A percentile compares a stretch with the other conserved stretches of the same genome.
These are phyloP conservation scores for Recurvirostra avosetta DNA, from an alignment of 2,113 vertebrate genomes.

Conservation along the genomic window DNA sequence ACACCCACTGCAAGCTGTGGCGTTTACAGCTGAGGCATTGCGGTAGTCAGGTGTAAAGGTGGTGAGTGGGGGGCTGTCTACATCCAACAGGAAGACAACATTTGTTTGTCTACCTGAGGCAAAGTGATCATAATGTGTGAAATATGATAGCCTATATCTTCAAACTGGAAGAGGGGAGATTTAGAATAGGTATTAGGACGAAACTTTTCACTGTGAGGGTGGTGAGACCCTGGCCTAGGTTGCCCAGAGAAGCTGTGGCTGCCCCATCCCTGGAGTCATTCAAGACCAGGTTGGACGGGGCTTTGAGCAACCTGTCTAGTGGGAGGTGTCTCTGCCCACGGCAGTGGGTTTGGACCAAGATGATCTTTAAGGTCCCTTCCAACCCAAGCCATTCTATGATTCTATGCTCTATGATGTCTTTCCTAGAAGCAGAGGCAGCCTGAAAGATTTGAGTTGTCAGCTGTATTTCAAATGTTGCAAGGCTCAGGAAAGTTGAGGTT, in stretches of 20 bases:
- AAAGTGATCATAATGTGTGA: background rate
- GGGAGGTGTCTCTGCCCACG: too few relatives aligned
- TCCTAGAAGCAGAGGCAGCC: background rate
- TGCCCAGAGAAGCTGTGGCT: too few relatives aligned
- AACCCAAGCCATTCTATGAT: too few relatives aligned
- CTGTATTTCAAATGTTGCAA: background rate
- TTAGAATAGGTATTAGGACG: too few relatives aligned
- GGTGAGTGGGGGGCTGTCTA: background rate
- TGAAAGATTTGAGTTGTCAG: background rate
- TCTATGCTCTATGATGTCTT: background rate
- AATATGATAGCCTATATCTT: background rate
- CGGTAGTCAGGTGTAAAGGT: background rate
- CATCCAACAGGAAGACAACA: background rate
- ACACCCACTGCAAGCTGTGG: rapidly evolving
- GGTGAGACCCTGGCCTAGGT: too few relatives aligned
- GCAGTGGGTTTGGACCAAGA: too few relatives aligned
- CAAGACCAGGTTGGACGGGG: too few relatives aligned
- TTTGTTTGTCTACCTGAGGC: background rate
- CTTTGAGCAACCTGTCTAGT: too few relatives aligned
- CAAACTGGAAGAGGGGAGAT: too few relatives aligned
- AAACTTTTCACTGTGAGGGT: too few relatives aligned
- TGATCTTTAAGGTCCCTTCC: too few relatives aligned
- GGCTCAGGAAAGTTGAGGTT: background rate
- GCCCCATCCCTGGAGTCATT: too few relatives aligned
- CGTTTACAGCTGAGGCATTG: background rate